Evolutionary conservation across 2,888 invertebrate species (phyloP).

Genomic region (Ophonus ardosiacus): DNA sequence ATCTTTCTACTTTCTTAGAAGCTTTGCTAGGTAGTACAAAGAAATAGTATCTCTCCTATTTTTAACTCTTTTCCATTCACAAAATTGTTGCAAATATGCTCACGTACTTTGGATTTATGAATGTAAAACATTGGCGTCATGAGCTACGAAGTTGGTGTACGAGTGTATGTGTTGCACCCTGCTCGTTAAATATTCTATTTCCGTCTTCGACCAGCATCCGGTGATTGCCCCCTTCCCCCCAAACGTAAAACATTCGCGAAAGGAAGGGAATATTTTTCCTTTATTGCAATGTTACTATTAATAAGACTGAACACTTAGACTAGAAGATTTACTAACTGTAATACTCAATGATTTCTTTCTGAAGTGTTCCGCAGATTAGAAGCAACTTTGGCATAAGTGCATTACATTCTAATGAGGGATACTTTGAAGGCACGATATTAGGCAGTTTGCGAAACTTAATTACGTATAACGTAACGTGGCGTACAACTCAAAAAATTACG

Average conservation of each 20-base stretch:
- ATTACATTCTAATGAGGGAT: no score
- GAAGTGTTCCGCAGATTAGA: no score
- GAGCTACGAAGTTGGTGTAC: neutral
- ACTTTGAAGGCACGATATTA: no score
- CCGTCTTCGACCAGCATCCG: constrained; percentile 45
- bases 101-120: constrained; percentile 27
- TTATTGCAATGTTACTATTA: neutral
- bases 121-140: neutral
- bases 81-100: constrained; percentile 28
- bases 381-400: no score
- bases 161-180: neutral
- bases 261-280: neutral
- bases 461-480: no score
- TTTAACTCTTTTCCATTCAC: constrained; percentile 14
- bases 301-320: neutral
- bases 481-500: no score
- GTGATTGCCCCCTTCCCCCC: neutral
- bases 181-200: constrained; percentile 53
- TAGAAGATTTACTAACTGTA: no score
- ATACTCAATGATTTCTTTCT: no score
- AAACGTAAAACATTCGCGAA: no score
- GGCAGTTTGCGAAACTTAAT: no score
- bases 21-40: no score
- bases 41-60: neutral
- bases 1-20: no score